Evolutionary conservation across 2,797 vertebrate species (phyloP).

Genomic region (Myotis vivesi): DNA sequence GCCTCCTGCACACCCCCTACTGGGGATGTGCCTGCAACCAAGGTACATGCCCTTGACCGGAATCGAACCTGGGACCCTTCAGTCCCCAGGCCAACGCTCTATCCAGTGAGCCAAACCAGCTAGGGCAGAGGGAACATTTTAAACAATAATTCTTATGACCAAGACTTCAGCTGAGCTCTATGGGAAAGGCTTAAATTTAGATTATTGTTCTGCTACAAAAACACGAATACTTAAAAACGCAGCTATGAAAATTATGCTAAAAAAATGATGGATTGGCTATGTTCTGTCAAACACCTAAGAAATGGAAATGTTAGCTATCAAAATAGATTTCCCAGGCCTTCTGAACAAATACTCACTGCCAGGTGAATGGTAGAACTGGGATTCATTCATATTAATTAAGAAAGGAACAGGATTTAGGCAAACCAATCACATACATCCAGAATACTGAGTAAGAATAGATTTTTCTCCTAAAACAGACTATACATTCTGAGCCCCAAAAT

Average conservation of each 20-base stretch:
- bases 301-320: not conserved
- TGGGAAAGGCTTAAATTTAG: not conserved
- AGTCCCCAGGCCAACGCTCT: too few species aligned
- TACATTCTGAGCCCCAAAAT: not conserved
- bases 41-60: too few species aligned
- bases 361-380: not conserved
- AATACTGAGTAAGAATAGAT: not conserved
- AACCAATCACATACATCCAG: not conserved
- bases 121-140: not conserved
- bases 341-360: not conserved
- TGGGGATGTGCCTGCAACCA: too few species aligned
- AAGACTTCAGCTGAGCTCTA: not conserved
- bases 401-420: not conserved
- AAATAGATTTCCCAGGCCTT: not conserved
- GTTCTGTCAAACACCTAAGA: not conserved
- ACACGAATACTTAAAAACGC: not conserved
- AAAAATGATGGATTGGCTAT: not conserved
- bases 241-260: not conserved
- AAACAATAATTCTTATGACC: not conserved
- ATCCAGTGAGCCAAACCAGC: too few species aligned
- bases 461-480: constrained; percentile 5
- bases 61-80: too few species aligned
- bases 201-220: constrained; percentile 1
- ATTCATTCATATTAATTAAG: not conserved
- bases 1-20: too few species aligned